phyloP scores from a whole-genome alignment of 1,140 invertebrate species.

The Belonocnema kinseyi region DNA sequence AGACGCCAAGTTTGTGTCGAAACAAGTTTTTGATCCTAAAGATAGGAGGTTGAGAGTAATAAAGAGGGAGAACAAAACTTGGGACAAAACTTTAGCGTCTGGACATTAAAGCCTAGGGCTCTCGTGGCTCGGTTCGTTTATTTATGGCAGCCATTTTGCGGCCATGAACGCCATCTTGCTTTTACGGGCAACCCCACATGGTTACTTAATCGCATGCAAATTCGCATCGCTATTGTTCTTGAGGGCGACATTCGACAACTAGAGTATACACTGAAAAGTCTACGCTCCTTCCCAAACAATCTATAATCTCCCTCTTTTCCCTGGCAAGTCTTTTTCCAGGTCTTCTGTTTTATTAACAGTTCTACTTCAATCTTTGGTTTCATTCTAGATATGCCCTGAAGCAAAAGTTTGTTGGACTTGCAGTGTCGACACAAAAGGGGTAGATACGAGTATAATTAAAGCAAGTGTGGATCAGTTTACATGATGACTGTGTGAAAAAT shows the following conservation, averaged over 20 bases:
- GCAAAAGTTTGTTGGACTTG: not conserved
- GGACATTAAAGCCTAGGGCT: slow-evolving; percentile 11
- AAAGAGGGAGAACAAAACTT: slow-evolving; percentile 9
- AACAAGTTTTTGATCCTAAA: not conserved
- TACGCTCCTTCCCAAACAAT: slow-evolving; percentile 34
- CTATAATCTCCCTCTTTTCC: not conserved
- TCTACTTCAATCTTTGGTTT: slow-evolving; percentile 47
- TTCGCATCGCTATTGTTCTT: slow-evolving; percentile 51
- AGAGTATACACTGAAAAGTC: slow-evolving; percentile 13
- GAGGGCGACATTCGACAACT: slow-evolving; percentile 45
- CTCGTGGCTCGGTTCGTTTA: slow-evolving; percentile 56
- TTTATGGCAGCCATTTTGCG: slow-evolving; percentile 69
- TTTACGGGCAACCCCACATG: slow-evolving; percentile 62
- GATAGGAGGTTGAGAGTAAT: not conserved
- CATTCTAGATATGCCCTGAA: slow-evolving; percentile 47
- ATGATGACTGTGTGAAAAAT: too few species aligned
- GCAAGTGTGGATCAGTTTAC: too few species aligned
- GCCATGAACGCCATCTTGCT: slow-evolving; percentile 68
- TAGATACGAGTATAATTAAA: too few species aligned
- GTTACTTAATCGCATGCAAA: slow-evolving; percentile 51
- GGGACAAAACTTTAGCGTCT: slow-evolving; percentile 38
- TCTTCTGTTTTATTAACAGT: slow-evolving; percentile 60
- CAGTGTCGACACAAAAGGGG: too few species aligned
- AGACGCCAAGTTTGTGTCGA: too few species aligned
- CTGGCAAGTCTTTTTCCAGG: slow-evolving; percentile 35